Evolutionary conservation across 2,888 invertebrate genomes (phyloP).

Genomic region (Melieria picta): DNA sequence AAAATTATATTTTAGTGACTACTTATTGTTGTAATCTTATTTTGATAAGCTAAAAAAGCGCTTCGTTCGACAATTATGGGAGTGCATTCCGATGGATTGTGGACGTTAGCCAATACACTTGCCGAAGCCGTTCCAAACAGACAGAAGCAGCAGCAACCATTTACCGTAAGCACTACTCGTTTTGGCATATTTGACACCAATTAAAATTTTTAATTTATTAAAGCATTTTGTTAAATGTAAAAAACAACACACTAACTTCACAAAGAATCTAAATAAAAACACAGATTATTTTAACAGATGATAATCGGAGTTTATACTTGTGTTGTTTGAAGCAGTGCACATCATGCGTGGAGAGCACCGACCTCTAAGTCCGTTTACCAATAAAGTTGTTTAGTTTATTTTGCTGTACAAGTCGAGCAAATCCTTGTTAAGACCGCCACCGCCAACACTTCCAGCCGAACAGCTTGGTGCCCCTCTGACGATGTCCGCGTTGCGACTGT

Average conservation of each 20-base stretch:
- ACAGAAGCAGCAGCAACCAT: too few relatives aligned
- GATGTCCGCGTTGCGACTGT: conserved; percentile 39
- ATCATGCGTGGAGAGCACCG: too few relatives aligned
- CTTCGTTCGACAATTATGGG: too few relatives aligned
- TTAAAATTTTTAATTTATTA: conserved; percentile 1
- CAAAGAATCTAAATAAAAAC: conserved; percentile 24
- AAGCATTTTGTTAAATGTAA: conserved; percentile 1
- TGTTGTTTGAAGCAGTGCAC: too few relatives aligned
- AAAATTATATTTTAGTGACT: too few relatives aligned
- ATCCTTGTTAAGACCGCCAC: conserved; percentile 48
- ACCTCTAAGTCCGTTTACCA: not conserved
- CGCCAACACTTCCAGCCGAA: conserved; percentile 5
- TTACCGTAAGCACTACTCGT: too few relatives aligned
- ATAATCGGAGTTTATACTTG: conserved; percentile 15
- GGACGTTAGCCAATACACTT: too few relatives aligned
- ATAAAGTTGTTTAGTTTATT: conserved; percentile 45
- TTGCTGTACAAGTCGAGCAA: conserved; percentile 57
- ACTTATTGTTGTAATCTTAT: too few relatives aligned
- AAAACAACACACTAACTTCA: conserved; percentile 27
- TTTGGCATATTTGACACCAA: not conserved
- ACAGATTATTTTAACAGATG: conserved; percentile 32
- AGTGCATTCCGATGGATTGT: too few relatives aligned
- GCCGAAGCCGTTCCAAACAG: too few relatives aligned
- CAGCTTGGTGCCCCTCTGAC: too few relatives aligned
- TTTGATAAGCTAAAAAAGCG: too few relatives aligned